phyloP scores from a whole-genome alignment of 2,113 vertebrate genomes.

The Myrmophylax atrothorax region DNA sequence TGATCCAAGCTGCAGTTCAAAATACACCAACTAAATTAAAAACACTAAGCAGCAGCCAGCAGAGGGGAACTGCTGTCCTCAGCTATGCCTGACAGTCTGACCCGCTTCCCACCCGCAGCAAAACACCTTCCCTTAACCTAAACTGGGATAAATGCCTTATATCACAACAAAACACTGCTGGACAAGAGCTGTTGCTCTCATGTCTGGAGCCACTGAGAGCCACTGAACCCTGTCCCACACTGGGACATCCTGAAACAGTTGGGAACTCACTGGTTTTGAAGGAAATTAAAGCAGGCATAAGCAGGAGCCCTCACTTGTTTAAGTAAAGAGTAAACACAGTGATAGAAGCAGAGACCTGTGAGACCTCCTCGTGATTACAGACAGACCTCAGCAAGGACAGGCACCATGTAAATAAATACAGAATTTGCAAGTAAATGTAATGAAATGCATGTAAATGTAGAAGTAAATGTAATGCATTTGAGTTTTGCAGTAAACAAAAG shows the following conservation, averaged over 20 bases:
- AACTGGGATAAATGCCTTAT: not conserved
- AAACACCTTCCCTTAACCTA: not conserved
- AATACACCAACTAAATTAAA: not conserved
- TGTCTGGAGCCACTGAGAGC: not conserved
- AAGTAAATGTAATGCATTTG: not conserved
- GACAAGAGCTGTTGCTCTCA: not conserved
- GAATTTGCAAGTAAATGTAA: constrained; percentile 66
- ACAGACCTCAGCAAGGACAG: constrained; percentile 24
- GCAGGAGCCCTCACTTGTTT: not conserved
- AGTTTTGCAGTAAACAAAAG: constrained; percentile 33
- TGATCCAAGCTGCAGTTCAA: not conserved
- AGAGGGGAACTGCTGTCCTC: not conserved
- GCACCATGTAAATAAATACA: constrained; percentile 56
- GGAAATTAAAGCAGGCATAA: not conserved
- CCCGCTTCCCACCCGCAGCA: not conserved
- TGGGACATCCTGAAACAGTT: not conserved
- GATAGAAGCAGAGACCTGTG: not conserved
- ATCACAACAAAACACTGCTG: not conserved
- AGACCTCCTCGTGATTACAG: not conserved
- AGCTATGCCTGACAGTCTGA: not conserved
- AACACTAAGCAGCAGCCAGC: not conserved
- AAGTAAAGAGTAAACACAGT: not conserved
- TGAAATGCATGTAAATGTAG: constrained; percentile 57
- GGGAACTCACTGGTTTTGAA: not conserved
- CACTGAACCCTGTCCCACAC: fast-evolving